Evolutionary conservation across 1,140 invertebrate species (phyloP).

Genomic region (Ridgeia piscesae): DNA sequence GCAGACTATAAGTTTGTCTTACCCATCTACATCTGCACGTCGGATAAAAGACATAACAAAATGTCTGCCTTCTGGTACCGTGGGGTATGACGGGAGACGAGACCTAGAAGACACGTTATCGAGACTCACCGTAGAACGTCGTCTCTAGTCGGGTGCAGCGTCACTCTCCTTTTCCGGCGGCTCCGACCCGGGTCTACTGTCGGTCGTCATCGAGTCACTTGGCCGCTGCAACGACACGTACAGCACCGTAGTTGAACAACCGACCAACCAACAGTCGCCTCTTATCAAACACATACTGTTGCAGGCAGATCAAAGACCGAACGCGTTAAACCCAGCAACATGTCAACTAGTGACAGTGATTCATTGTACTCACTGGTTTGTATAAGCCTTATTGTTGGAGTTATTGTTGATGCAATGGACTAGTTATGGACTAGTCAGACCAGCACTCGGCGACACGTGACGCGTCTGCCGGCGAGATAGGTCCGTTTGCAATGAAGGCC

Average conservation of each 20-base stretch:
- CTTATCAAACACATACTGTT: not conserved
- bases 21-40: too few relatives aligned
- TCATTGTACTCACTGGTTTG: not conserved
- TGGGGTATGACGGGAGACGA: too few relatives aligned
- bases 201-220: not conserved
- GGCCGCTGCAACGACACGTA: not conserved
- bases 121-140: not conserved
- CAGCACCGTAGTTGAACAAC: not conserved
- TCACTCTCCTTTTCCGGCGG: not conserved
- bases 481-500: not conserved
- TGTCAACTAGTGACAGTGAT: not conserved
- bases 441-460: not conserved
- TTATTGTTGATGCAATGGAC: not conserved
- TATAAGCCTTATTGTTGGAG: too few relatives aligned
- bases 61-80: too few relatives aligned
- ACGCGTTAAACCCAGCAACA: not conserved
- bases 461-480: not conserved
- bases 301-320: not conserved
- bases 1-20: too few relatives aligned
- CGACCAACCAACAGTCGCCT: not conserved
- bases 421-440: not conserved
- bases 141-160: not conserved
- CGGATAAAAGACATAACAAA: not conserved
- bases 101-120: too few relatives aligned
- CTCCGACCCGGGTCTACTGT: not conserved